Conservation (phyloP, 2,797 vertebrate genomes). For the Dallia pectoralis region DNA sequence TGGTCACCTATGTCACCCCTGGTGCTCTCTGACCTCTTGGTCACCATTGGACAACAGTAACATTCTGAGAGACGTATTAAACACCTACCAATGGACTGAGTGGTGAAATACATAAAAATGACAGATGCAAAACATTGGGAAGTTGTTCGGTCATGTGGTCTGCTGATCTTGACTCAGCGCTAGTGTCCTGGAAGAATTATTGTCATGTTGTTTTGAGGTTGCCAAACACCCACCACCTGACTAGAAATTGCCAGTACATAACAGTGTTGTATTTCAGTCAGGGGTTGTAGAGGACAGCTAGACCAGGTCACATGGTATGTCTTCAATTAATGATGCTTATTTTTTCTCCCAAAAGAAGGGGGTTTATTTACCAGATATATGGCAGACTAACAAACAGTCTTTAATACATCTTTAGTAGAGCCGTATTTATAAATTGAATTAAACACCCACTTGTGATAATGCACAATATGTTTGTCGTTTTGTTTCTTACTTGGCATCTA, state of each 20-base stretch:
- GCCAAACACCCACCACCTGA: background rate
- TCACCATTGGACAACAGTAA: background rate
- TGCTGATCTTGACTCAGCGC: background rate
- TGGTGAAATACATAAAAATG: too few species aligned
- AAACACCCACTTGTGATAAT: background rate
- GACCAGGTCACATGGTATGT: background rate
- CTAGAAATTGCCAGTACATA: background rate
- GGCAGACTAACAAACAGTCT: background rate
- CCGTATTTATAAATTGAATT: background rate
- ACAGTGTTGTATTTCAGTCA: background rate
- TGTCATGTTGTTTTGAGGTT: background rate
- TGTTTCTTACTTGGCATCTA: background rate
- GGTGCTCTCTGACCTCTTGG: constrained; percentile 41
- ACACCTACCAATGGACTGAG: too few species aligned
- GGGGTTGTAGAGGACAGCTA: background rate
- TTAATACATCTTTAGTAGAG: background rate
- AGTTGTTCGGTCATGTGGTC: background rate
- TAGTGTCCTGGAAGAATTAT: background rate
- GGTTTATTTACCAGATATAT: constrained; percentile 4
- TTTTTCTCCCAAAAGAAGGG: constrained; percentile 5
- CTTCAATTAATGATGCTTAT: background rate
- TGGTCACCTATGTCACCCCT: background rate
- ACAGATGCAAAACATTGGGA: background rate
- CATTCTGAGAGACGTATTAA: background rate
- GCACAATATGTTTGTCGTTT: background rate